Percentiles rank a stretch among this genome's conserved stretches.
Conservation (phyloP, 2,113 vertebrate species). For the Brachyhypopomus gauderio region DNA sequence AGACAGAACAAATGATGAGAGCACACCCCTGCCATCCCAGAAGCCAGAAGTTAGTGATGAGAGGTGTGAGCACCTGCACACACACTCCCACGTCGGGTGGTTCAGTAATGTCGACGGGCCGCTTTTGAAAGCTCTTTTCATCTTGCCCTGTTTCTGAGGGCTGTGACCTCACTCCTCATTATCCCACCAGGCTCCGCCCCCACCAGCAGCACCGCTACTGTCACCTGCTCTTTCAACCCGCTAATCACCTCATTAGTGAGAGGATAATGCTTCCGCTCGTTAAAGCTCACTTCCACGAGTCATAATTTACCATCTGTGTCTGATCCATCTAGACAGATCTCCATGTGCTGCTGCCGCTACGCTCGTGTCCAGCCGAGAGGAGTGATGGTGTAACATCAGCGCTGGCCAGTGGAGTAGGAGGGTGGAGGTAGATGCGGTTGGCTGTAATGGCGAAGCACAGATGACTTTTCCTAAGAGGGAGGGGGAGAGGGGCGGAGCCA, state of each 20-base stretch:
- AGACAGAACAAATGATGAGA: neutral
- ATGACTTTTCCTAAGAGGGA: too few species aligned
- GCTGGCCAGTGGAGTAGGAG: too few species aligned
- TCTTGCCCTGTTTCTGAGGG: neutral
- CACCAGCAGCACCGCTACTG: neutral
- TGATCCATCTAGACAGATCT: neutral
- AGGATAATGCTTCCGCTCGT: neutral
- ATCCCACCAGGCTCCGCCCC: neutral
- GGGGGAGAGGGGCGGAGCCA: too few species aligned
- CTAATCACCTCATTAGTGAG: slow-evolving; percentile 14
- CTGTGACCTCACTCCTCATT: neutral
- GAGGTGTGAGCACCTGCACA: neutral
- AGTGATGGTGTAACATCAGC: too few species aligned
- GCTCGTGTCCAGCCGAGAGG: neutral
- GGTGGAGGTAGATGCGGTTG: too few species aligned
- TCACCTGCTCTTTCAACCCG: neutral
- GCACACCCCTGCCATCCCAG: slow-evolving; percentile 2
- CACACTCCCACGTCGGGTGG: slow-evolving; percentile 11
- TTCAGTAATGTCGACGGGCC: neutral
- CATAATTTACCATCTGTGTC: neutral
- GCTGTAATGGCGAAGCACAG: too few species aligned
- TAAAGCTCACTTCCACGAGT: slow-evolving; percentile 10
- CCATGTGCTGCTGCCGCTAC: neutral
- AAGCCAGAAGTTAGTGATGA: too few species aligned
- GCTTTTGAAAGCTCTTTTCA: slow-evolving; percentile 4